Percentiles rank a stretch among this genome's conserved stretches.
Conservation (phyloP, 1,140 invertebrate genomes). For the Coenobita brevimanus region DNA sequence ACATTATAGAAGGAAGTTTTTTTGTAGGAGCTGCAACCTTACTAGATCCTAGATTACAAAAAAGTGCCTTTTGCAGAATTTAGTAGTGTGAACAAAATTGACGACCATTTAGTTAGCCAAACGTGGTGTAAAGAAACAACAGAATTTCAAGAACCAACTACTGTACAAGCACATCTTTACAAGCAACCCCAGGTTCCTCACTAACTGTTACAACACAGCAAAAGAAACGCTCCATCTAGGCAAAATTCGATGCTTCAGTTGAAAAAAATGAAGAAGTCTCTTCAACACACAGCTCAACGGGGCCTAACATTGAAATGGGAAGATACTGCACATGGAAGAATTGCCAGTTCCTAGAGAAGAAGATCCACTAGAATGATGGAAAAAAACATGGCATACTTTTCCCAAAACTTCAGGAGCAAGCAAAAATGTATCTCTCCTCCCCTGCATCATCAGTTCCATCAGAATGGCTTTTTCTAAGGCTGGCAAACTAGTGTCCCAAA, state of each 20-base stretch:
- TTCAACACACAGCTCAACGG: too few species aligned
- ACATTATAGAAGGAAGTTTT: slow-evolving; percentile 11
- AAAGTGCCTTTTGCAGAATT: slow-evolving; percentile 7
- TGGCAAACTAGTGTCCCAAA: neutral
- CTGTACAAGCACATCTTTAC: neutral
- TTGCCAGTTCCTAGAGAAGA: neutral
- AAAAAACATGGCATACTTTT: neutral
- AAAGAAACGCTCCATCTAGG: slow-evolving; percentile 6
- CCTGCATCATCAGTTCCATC: too few species aligned
- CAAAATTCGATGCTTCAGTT: neutral
- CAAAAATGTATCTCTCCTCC: too few species aligned
- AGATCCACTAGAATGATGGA: neutral
- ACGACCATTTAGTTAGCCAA: neutral
- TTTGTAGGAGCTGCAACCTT: slow-evolving; percentile 14
- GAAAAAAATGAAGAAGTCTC: neutral
- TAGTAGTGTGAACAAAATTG: neutral
- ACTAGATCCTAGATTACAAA: slow-evolving; percentile 15
- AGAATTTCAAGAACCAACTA: neutral
- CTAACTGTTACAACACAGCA: neutral
- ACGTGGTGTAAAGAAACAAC: neutral
- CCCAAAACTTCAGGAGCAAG: neutral
- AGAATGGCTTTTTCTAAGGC: slow-evolving; percentile 17
- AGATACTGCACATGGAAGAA: neutral
- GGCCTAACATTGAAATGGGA: too few species aligned
- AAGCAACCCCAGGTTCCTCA: too few species aligned